A percentile compares a stretch with the other conserved stretches of the same genome.
Conservation (phyloP, 1,140 invertebrate species). For the Aphelinus atriplicis region DNA sequence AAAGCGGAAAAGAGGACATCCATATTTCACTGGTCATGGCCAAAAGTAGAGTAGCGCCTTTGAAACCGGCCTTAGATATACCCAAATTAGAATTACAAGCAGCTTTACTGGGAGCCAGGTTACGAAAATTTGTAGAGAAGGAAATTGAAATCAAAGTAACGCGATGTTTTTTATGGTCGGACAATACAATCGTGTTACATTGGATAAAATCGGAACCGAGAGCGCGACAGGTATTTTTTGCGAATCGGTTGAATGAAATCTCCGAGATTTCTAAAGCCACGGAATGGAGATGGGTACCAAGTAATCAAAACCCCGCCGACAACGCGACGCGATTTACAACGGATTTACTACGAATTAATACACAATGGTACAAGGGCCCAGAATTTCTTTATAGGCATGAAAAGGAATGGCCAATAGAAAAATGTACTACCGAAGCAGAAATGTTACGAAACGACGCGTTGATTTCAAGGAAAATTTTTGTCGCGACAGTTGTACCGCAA, state of each 20-base stretch:
- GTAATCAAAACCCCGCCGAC: slow-evolving; percentile 52
- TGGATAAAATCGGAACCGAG: slow-evolving; percentile 51
- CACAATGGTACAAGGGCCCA: slow-evolving; percentile 31
- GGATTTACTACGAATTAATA: neutral
- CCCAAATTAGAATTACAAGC: slow-evolving; percentile 20
- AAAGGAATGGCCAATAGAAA: slow-evolving; percentile 27
- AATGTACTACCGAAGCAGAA: neutral
- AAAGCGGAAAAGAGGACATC: neutral
- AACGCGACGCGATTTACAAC: slow-evolving; percentile 38
- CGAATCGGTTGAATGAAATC: slow-evolving; percentile 51
- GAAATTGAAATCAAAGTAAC: neutral
- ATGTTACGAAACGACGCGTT: neutral
- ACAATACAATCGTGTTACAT: slow-evolving; percentile 43
- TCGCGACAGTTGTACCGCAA: neutral
- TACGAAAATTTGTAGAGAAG: neutral
- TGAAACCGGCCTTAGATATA: slow-evolving; percentile 12
- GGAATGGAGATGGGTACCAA: slow-evolving; percentile 51
- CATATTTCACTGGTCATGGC: neutral
- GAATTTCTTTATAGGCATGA: slow-evolving; percentile 31
- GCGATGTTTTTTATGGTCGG: neutral
- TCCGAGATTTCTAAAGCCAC: slow-evolving; percentile 42
- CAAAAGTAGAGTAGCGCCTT: slow-evolving; percentile 15
- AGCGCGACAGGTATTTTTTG: slow-evolving; percentile 45
- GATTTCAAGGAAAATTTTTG: neutral
- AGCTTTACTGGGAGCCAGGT: neutral